A percentile compares a stretch with the other conserved stretches of the same genome.
Conservation (phyloP, 2,113 vertebrate genomes). For the Sinocyclocheilus anshuiensis region DNA sequence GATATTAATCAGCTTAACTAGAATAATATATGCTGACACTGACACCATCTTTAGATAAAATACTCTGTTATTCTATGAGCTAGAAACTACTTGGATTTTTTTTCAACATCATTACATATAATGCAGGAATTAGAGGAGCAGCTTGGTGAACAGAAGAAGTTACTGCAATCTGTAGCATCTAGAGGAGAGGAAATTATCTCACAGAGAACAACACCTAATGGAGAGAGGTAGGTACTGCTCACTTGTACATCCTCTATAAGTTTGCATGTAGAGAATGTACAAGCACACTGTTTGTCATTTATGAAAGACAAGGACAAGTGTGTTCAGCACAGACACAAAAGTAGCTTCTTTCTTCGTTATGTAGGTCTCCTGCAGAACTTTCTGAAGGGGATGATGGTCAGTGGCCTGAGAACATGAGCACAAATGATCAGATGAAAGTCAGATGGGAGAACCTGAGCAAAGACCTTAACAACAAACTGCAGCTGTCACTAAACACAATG, state of each 20-base stretch:
- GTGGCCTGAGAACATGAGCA: slow-evolving; percentile 74
- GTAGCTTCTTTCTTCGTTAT: not conserved
- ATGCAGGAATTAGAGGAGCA: slow-evolving; percentile 89
- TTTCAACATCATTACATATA: not conserved
- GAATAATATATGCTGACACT: not conserved
- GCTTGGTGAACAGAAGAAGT: slow-evolving; percentile 87
- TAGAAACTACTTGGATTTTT: not conserved
- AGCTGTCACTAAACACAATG: slow-evolving; percentile 74
- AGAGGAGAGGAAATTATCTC: slow-evolving; percentile 87
- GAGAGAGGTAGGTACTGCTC: slow-evolving; percentile 54
- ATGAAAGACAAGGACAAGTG: not conserved
- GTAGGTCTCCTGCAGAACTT: slow-evolving; percentile 63
- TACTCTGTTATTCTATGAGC: not conserved
- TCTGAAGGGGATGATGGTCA: slow-evolving; percentile 74
- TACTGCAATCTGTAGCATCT: slow-evolving; percentile 88
- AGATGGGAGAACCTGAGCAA: slow-evolving; percentile 92
- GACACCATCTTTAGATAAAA: no score
- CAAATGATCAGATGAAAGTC: slow-evolving; percentile 81
- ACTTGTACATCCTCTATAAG: not conserved
- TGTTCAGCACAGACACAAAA: not conserved
- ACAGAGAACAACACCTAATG: slow-evolving; percentile 78
- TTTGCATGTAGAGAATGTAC: not conserved
- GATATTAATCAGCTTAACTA: not conserved
- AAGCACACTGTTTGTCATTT: not conserved
- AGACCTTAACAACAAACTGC: slow-evolving; percentile 88